These are phyloP conservation scores for Pogonocichla stellata DNA, from an alignment of 2,113 vertebrate species.

Conservation along the genomic window DNA sequence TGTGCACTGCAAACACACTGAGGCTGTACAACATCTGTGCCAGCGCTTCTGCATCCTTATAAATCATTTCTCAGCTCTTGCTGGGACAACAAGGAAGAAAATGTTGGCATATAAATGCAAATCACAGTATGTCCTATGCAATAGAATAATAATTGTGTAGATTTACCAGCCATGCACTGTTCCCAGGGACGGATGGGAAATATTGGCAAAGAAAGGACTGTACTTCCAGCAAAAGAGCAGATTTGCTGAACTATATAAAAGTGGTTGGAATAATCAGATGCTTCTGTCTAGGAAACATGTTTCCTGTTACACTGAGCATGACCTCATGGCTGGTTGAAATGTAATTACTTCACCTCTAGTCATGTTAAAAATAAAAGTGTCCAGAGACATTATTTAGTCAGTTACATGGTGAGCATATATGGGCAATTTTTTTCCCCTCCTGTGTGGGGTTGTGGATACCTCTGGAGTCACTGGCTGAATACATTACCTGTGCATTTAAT, in stretches of 20 bases:
- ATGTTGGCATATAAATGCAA: conserved; percentile 69
- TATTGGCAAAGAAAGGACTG: background rate
- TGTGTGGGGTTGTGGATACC: background rate
- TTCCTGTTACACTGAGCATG: background rate
- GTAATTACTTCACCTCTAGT: conserved; percentile 6
- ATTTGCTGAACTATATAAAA: conserved; percentile 27
- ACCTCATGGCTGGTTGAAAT: background rate
- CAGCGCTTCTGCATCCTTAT: conserved; percentile 64
- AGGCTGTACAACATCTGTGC: conserved; percentile 61
- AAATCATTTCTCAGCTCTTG: conserved; percentile 72
- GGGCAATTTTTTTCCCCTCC: background rate
- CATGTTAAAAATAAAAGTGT: conserved; percentile 2
- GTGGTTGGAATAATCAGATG: conserved; percentile 16
- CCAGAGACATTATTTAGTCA: background rate
- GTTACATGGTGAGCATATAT: background rate
- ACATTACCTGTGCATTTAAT: background rate
- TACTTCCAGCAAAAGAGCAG: background rate
- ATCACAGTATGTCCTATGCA: conserved; percentile 67
- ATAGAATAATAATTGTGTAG: conserved; percentile 67
- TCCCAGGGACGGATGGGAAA: background rate
- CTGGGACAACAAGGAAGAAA: conserved; percentile 64
- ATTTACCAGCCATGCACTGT: conserved; percentile 62
- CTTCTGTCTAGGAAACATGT: background rate
- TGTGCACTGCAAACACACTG: conserved; percentile 40
- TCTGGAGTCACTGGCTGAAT: background rate